Conservation (phyloP, 2,113 vertebrate genomes). For the Noturus placidus region DNA sequence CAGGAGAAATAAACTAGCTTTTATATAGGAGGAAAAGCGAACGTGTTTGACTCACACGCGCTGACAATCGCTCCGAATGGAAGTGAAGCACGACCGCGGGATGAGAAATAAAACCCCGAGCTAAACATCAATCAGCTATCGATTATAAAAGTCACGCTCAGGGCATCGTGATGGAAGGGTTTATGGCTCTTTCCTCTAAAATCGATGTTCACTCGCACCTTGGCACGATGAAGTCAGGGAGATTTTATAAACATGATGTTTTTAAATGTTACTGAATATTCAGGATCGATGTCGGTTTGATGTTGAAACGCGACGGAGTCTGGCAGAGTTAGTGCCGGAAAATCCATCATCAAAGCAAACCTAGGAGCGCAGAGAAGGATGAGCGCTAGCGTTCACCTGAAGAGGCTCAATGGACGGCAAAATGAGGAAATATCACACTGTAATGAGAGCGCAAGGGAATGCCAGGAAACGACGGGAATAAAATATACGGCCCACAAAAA, state of each 20-base stretch:
- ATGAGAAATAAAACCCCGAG: constrained; percentile 17
- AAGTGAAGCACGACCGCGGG: not conserved
- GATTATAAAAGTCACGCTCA: constrained; percentile 5
- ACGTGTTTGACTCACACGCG: not conserved
- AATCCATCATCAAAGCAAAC: not conserved
- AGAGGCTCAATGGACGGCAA: not conserved
- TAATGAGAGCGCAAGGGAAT: not conserved
- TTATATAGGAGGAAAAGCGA: not conserved
- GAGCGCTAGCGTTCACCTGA: not conserved
- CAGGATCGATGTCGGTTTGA: not conserved
- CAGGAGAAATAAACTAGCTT: constrained; percentile 6
- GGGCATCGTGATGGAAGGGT: not conserved
- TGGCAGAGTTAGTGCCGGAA: not conserved
- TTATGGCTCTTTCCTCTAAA: not conserved
- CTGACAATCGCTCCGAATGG: not conserved
- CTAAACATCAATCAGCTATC: constrained; percentile 9
- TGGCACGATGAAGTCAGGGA: not conserved
- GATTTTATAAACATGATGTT: not conserved
- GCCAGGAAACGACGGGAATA: not conserved
- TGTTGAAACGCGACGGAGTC: not conserved
- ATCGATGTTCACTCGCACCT: constrained; percentile 5
- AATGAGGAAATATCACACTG: not conserved
- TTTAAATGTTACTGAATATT: constrained; percentile 1
- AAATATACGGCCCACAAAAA: not conserved
- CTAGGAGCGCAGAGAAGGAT: not conserved